Evolutionary conservation across 2,888 invertebrate genomes (phyloP), one percentile per base, ranked within the genome.

Genomic region (Corythucha ciliata): DNA sequence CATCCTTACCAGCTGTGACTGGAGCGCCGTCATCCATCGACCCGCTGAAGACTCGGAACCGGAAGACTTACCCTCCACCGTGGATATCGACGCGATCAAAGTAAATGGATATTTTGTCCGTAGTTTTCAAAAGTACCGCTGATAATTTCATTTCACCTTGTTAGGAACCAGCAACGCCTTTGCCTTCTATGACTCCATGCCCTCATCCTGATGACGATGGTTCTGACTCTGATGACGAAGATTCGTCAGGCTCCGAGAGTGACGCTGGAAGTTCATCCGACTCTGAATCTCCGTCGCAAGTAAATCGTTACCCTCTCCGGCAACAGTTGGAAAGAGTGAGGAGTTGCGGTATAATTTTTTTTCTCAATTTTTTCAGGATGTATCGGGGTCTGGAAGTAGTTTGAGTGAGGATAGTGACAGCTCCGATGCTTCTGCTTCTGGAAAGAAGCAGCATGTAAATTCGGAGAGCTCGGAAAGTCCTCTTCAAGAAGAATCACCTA

Each of bases 71-170:
- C 78, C 78, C 12, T 78, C 78, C 24, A 79, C 79, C 22, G 78
- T 79, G 55, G 79, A 79, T 61, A 79, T 79, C 69, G 75, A 77
- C 61, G 78, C 78, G 53, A 75, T 79, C 63, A 78, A 76, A 65
- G 73, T 60, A 46, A 22, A 8, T 27, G 20, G 2, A 20, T 2
- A 12, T 26, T 20, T 26, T 16, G n/a, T 26, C 36, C 21, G 8
- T n/a, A 29, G 21, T 41, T 48, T 7, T 27, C 27, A 7, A 7
- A 10, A 12, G 6, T 44, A 10, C 8, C 8, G 4, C 12, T 4
- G 12, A 26, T 44, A 18, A 4, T 14, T 47, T 6, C 8, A 14
- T 24, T 42, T 20, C 22, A 12, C 6, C 26, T 3, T 39, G 41
- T 20, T 45, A 61, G 61, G 60, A 61, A 48, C 61, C 61, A 25